A percentile compares a stretch with the other conserved stretches of the same genome.
Conservation (phyloP, 2,113 vertebrate genomes). For the Amphiprion ocellaris region DNA sequence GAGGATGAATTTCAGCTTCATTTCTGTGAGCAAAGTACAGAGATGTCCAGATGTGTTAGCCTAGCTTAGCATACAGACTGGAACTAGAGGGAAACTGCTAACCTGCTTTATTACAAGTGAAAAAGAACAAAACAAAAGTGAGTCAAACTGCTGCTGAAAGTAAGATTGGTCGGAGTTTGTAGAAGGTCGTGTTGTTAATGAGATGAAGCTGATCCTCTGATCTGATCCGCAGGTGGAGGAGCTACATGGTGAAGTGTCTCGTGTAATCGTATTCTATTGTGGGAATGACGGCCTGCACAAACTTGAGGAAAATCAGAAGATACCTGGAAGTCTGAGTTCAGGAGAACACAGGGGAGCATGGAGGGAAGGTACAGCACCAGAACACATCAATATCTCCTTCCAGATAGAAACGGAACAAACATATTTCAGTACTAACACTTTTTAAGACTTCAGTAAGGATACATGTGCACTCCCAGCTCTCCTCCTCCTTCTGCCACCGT, state of each 20-base stretch:
- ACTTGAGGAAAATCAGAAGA: constrained; percentile 99
- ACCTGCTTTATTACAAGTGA: no score
- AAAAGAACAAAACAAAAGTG: no score
- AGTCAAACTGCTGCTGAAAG: no score
- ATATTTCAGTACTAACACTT: neutral
- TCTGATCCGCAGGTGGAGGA: neutral
- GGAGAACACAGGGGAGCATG: neutral
- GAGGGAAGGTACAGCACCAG: neutral
- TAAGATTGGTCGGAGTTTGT: no score
- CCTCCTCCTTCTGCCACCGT: constrained; percentile 98
- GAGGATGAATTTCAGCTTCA: neutral
- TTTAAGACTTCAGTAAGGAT: constrained; percentile 87
- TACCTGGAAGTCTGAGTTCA: constrained; percentile 91
- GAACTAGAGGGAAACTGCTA: no score
- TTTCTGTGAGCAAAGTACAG: neutral
- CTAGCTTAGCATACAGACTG: no score
- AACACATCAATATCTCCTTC: no score
- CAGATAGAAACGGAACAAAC: no score
- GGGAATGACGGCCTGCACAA: constrained; percentile 99
- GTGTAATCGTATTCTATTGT: constrained; percentile 99
- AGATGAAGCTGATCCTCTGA: neutral
- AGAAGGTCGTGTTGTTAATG: no score
- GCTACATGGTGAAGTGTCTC: constrained; percentile 98
- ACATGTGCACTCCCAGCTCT: constrained; percentile 99
- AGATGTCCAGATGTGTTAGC: no score